phyloP scores from a whole-genome alignment of 2,113 vertebrate species.

The Machaerirhynchus nigripectus region DNA sequence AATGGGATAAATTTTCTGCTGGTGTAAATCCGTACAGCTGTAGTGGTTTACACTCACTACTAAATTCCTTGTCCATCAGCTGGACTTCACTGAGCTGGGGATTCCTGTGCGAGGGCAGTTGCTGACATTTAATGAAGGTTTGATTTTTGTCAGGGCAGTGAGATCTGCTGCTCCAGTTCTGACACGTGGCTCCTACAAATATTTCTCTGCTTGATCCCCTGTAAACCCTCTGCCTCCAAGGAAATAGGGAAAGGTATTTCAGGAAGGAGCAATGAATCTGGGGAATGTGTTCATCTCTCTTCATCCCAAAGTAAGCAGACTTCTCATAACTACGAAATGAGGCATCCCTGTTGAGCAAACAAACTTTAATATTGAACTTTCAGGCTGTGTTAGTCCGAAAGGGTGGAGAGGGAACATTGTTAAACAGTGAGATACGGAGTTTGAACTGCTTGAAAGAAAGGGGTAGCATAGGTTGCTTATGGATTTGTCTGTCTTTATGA shows the following conservation, averaged over 20 bases:
- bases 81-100: neutral
- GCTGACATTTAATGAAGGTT: neutral
- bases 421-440: neutral
- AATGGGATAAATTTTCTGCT: neutral
- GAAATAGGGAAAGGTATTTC: neutral
- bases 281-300: slow-evolving; percentile 13
- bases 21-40: neutral
- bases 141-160: neutral
- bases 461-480: neutral
- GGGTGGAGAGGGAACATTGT: neutral
- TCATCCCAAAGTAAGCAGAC: neutral
- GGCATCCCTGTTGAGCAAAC: neutral
- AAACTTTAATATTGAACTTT: neutral
- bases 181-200: neutral
- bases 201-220: neutral
- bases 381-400: neutral
- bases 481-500: neutral
- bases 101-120: neutral
- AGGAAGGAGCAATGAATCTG: slow-evolving; percentile 15
- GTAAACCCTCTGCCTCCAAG: neutral
- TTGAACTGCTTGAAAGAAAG: neutral
- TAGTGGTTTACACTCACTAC: neutral
- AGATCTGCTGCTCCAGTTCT: neutral
- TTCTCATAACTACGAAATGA: slow-evolving; percentile 10
- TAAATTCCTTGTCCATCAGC: neutral